Evolutionary conservation across 2,797 vertebrate genomes (phyloP), one percentile per base, ranked within the genome.

Genomic region (Rhadinocentrus ornatus): DNA sequence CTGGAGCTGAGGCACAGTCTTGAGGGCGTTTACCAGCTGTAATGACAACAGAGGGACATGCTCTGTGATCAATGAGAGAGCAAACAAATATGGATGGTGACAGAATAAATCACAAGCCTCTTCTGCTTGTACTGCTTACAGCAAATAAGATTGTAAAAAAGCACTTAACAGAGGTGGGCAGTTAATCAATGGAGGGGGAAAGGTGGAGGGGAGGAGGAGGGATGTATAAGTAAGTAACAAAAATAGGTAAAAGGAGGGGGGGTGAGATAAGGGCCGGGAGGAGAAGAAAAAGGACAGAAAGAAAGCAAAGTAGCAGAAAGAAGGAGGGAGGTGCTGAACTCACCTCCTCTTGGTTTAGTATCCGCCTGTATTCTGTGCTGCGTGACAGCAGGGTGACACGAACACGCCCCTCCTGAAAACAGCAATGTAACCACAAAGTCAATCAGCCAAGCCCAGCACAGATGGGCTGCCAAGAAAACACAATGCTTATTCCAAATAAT

Each of bases 321-420:
- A 62, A 62, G 55, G 50, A 65, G 53, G 57, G 55, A 2, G 58
- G 29, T 3, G 68, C 29, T 65, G 48, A 72, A 86, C 95, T 91
- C 85, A 99, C 97, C 96, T 99, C 95, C 46, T 95, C 93, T 91
- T 99, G 96, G 89, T 99, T 99, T 88, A 97, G 90, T 92, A 98
- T 97, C 91, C 94, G 94, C 87, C 97, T 93, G 90, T 97, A 99
- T 86, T 96, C 95, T 13, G 98, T 99, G 89, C 97, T 99, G 83
- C 97, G 96, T 37, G 94, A 92, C 16, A 99, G 95, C 85, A 99
- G 94, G 56, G 97, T 99, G 91, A 99, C 95, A 86, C 96, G 95
- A 79, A 99, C 95, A 91, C 94, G 96, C 78, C 95, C 95, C 84
- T 92, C 93, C 98, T 99, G 92, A 64, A 91, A 88, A 87, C 82